Base-by-base conservation (phyloP, 2,113 vertebrate species). In the Neogale vison region DNA sequence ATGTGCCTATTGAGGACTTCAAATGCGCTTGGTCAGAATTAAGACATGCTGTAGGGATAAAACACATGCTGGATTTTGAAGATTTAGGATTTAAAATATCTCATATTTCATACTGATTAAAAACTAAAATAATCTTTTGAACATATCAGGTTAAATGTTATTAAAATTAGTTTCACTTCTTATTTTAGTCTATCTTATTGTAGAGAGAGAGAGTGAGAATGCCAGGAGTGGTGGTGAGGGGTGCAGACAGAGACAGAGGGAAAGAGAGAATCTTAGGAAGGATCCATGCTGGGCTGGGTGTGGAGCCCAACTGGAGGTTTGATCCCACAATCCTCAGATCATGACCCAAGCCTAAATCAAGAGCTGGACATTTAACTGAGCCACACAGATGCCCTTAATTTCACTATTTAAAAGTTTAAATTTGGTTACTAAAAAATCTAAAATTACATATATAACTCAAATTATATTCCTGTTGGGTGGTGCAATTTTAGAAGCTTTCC, bases 121-220 rank as follows among this genome's bases (percentile, higher is more conserved):
- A 45, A 65, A 23, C 61, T 77, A 39, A 45, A 61, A 61, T 91
- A 77, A 45, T 80, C 59, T 91, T 92, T 87, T 86, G 76, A 26
- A 93, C 29, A 80, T 69, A 80, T 24, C 67, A 12, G 20, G 5
- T n/a, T 93, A 90, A 67, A 94, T 45, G 31, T 69, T 76, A 92
- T 59, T 90, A 84, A 87, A 96, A 86, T 69, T 69, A 36, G n/a
- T 69, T 69, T 69, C 34, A 69, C 7, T 96, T 90, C 36, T 67
- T 61, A 61, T 61, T 61, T 61, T 61, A 26, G 11, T 61, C 59
- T 63, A 31, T 63, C 4, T 63, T 63, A 63, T 31, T 63, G 29
- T 11, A 61, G 63, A 65, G 63, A 65, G 29, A 69, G 65, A 18
- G 67, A 69, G 52, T 55, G 67, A 69, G 67, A 69, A n/a, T 69